Percentiles rank a stretch among this genome's conserved stretches.
Evolutionary conservation across 1,140 invertebrate species (phyloP).

Genomic region (Hydropsyche tenuis): DNA sequence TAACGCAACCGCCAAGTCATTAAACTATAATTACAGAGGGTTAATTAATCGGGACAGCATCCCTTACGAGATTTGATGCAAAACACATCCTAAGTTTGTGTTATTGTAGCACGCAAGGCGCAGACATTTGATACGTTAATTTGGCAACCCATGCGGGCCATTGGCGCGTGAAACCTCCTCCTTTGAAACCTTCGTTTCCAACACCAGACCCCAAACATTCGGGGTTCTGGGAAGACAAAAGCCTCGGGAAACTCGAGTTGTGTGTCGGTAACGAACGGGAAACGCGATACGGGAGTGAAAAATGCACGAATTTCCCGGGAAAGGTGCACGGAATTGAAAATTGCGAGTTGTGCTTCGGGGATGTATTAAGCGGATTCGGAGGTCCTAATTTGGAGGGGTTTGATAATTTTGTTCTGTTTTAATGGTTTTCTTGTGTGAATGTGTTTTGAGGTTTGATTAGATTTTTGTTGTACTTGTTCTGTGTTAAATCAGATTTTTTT

Average conservation of each 20-base stretch:
- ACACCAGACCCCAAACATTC: too few species aligned
- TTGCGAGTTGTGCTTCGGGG: not conserved
- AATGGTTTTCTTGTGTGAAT: too few species aligned
- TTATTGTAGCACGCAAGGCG: not conserved
- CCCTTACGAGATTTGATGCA: too few species aligned
- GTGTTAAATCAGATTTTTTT: too few species aligned
- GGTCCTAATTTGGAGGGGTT: not conserved
- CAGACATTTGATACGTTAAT: conserved; percentile 44
- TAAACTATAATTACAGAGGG: not conserved
- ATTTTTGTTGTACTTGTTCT: too few species aligned
- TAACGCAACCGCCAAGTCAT: not conserved
- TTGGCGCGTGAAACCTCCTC: conserved; percentile 32
- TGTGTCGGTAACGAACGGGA: conserved; percentile 49
- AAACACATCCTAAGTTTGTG: too few species aligned
- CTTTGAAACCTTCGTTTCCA: too few species aligned
- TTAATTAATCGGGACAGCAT: not conserved
- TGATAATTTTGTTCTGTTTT: too few species aligned
- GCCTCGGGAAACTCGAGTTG: conserved; percentile 44
- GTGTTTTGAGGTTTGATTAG: too few species aligned
- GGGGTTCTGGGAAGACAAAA: conserved; percentile 39
- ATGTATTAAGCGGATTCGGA: not conserved
- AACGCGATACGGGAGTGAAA: conserved; percentile 39
- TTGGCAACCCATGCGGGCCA: conserved; percentile 28
- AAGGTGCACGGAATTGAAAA: not conserved
- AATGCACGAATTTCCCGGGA: not conserved